phyloP scores from a whole-genome alignment of 2,797 vertebrate genomes.

The Lacerta agilis region DNA sequence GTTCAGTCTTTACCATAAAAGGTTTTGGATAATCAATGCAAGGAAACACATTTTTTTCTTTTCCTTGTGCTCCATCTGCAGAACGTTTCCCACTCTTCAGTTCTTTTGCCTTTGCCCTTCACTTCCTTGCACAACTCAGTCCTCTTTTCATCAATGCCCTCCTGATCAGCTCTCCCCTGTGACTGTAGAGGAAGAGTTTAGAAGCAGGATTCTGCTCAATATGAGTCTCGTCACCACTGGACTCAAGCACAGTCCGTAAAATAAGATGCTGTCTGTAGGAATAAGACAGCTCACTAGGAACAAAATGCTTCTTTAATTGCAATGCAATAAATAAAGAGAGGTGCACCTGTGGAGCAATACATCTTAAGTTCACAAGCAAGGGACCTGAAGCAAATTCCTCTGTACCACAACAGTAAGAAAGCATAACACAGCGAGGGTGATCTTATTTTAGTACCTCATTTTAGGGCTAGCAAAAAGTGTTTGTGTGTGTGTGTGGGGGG shows the following conservation, averaged over 20 bases:
- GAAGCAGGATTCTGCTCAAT: neutral
- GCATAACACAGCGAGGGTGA: neutral
- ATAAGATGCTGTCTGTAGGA: slow-evolving; percentile 19
- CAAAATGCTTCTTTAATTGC: slow-evolving; percentile 23
- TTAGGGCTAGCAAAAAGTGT: slow-evolving; percentile 5
- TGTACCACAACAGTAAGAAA: slow-evolving; percentile 23
- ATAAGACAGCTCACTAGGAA: slow-evolving; percentile 31
- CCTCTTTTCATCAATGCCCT: too few species aligned
- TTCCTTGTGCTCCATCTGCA: neutral
- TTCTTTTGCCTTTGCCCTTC: too few species aligned
- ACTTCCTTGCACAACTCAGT: neutral
- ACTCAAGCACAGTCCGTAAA: slow-evolving; percentile 2
- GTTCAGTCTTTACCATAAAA: neutral
- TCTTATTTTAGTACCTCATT: slow-evolving; percentile 3
- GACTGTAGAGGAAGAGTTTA: neutral
- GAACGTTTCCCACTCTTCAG: neutral
- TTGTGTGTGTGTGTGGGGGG: too few species aligned
- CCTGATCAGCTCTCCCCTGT: neutral
- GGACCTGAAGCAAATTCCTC: neutral
- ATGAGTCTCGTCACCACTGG: neutral
- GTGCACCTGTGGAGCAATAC: slow-evolving; percentile 8
- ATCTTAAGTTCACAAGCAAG: slow-evolving; percentile 16
- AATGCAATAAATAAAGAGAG: slow-evolving; percentile 55
- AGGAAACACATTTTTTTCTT: slow-evolving; percentile 29
- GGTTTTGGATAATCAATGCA: neutral